Evolutionary conservation across 2,888 invertebrate species (phyloP), one percentile per base, ranked within the genome.

Genomic region (Machimus atricapillus): DNA sequence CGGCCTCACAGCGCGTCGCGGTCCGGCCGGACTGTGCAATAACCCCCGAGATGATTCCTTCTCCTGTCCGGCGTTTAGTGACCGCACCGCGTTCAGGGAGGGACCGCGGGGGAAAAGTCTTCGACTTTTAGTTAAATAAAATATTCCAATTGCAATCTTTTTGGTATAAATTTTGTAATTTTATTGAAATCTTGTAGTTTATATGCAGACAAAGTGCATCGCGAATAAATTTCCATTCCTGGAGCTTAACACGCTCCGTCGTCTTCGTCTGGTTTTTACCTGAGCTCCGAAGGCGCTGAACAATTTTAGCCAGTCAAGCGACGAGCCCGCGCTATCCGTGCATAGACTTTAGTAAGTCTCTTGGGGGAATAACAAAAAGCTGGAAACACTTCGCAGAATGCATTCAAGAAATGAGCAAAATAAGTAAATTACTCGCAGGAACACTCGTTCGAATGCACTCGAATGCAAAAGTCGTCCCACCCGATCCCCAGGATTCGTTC

Each of bases 101-200:
- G n/a, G 7, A 31, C 31, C 31, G 37, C 34, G 43, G 43, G 66
- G 52, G 27, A 85, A 74, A 74, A 76, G 56, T 77, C 86, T 52
- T 31, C 37, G 86, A 56, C 74, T 56, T 86, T 52, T 43, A 56
- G 43, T 46, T 77, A 87, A 88, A 88, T 88, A 87, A 88, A 88
- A 88, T 88, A 88, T 88, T 88, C 88, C 86, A 88, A 87, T 86
- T 87, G 87, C 88, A 87, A 87, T 83, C 87, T 76, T 86, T 81
- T 82, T 88, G 87, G 74, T 87, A 88, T 88, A 88, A 88, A 88
- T 86, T 88, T 86, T 66, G 77, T 82, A 88, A 87, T 88, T 88
- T 88, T 88, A 88, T 88, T 88, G 87, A 88, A 88, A 88, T 88
- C 86, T 87, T 78, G 88, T 88, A 88, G 86, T 88, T 88, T 88